These are phyloP conservation scores for Daptonema setosum DNA, from an alignment of 2,888 invertebrate genomes.

Conservation along the genomic window DNA sequence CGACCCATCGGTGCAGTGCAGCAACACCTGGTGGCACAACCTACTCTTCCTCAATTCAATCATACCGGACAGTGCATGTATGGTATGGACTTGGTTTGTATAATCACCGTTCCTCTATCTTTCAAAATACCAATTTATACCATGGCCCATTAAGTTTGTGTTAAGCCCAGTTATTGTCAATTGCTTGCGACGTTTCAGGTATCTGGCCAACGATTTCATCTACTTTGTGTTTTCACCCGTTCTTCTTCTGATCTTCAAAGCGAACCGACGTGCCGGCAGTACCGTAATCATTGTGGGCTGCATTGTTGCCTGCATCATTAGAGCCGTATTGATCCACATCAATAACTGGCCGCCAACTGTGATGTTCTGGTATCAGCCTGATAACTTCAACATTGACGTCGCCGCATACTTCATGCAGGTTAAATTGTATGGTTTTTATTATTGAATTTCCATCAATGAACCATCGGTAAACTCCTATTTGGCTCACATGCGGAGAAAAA, in stretches of 20 bases:
- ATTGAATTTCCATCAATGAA: too few relatives aligned
- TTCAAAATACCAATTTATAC: too few relatives aligned
- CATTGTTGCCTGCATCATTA: conserved; percentile 15
- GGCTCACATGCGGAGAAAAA: too few relatives aligned
- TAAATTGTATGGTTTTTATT: too few relatives aligned
- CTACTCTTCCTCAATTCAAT: conserved; percentile 16
- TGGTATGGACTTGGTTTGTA: conserved; percentile 12
- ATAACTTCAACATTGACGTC: conserved; percentile 23
- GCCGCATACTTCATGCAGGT: conserved; percentile 12
- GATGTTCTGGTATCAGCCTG: conserved; percentile 25
- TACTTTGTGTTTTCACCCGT: conserved; percentile 24
- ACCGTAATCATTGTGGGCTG: conserved; percentile 13
- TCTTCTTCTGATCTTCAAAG: conserved; percentile 19
- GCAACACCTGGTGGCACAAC: conserved; percentile 20
- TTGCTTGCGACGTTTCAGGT: conserved; percentile 8
- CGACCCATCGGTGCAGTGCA: conserved; percentile 25
- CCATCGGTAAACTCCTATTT: too few relatives aligned
- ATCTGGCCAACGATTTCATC: conserved; percentile 27
- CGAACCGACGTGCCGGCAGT: conserved; percentile 1
- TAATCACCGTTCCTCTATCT: too few relatives aligned
- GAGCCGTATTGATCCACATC: conserved; percentile 16
- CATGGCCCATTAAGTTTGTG: too few relatives aligned
- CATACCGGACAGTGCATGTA: not conserved
- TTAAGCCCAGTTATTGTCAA: too few relatives aligned
- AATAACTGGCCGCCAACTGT: conserved; percentile 26